Evolutionary conservation across 2,888 invertebrate species (phyloP).

Genomic region (Branchellion lobata): DNA sequence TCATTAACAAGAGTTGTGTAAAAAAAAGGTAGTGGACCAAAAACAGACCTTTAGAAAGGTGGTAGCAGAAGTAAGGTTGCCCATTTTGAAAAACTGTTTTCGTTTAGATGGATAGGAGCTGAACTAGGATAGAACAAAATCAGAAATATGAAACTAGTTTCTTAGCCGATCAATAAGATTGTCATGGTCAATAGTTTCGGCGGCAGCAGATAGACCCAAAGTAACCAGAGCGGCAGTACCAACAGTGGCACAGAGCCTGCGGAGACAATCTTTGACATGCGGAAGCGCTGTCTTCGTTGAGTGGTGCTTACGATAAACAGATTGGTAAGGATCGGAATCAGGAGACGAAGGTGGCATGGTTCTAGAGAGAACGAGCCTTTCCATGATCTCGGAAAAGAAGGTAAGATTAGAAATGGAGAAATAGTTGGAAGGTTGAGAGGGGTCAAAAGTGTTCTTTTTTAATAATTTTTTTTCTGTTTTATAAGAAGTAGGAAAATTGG

Average conservation of each 20-base stretch:
- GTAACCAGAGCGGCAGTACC: background rate
- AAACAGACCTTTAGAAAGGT: background rate
- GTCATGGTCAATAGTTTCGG: background rate
- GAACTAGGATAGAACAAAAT: background rate
- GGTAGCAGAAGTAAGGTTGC: background rate
- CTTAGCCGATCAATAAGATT: background rate
- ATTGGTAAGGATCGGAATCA: background rate
- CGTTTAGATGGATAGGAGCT: background rate
- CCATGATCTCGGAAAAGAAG: background rate
- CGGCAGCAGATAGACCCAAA: background rate
- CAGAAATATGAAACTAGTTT: background rate
- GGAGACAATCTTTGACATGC: background rate
- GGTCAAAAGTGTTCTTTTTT: background rate
- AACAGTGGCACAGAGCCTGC: background rate
- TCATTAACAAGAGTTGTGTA: background rate
- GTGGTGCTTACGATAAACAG: background rate
- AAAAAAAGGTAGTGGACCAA: background rate
- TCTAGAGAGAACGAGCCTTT: background rate
- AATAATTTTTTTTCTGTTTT: too few species aligned
- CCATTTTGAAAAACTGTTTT: background rate
- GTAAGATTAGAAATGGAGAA: background rate
- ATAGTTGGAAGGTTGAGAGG: background rate
- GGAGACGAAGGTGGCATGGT: background rate
- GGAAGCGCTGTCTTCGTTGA: background rate
- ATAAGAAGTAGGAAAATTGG: too few species aligned